phyloP scores from a whole-genome alignment of 2,113 vertebrate species.

The Formicarius rufipectus region DNA sequence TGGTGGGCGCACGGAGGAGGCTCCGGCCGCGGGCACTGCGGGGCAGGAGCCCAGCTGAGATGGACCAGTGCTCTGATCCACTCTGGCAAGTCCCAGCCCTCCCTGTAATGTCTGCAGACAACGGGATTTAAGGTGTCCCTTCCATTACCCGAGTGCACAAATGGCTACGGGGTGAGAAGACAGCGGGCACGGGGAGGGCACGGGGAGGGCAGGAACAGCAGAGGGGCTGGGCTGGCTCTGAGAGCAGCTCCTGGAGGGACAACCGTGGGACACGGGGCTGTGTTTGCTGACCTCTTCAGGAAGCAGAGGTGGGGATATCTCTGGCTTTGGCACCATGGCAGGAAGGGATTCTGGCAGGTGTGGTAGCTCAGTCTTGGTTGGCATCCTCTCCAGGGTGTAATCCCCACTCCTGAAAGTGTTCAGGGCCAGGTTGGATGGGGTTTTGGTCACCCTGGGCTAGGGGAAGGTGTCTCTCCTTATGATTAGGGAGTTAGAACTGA shows the following conservation, averaged over 20 bases:
- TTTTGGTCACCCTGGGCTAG: no score
- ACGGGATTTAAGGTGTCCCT: constrained; percentile 12
- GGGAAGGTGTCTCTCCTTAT: not conserved
- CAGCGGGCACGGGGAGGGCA: not conserved
- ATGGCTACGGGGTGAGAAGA: not conserved
- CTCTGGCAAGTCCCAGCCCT: not conserved
- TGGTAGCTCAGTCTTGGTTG: not conserved
- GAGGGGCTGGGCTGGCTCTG: not conserved
- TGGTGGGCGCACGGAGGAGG: no score
- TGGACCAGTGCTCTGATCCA: not conserved
- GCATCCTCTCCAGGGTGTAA: not conserved
- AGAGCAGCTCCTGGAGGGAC: not conserved
- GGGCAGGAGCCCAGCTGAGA: not conserved
- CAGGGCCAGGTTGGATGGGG: not conserved
- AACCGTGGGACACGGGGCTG: rapidly evolving
- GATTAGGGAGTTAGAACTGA: not conserved
- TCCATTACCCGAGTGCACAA: not conserved
- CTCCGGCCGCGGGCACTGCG: not conserved
- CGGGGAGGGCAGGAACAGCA: not conserved
- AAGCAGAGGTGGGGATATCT: rapidly evolving
- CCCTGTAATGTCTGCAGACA: not conserved
- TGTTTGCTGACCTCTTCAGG: not conserved
- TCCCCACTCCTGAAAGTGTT: not conserved
- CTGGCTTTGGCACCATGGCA: rapidly evolving
- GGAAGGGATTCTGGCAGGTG: not conserved